Conservation (phyloP, 2,113 vertebrate species). For the Pardalotus punctatus region DNA sequence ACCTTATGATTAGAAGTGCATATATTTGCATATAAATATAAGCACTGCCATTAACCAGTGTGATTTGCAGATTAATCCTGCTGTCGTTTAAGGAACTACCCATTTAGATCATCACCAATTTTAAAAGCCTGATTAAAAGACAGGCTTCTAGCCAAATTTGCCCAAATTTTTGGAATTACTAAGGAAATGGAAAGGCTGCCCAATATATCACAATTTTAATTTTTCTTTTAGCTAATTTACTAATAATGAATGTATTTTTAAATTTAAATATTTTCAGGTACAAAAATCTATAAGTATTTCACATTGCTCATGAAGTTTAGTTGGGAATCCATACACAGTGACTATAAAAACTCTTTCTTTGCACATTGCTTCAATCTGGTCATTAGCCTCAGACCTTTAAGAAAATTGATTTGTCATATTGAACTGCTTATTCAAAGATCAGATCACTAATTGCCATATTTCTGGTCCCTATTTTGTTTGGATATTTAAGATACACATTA, state of each 20-base stretch:
- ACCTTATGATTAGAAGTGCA: background rate
- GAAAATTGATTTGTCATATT: background rate
- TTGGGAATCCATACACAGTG: background rate
- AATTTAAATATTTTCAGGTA: background rate
- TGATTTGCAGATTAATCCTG: background rate
- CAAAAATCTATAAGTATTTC: background rate
- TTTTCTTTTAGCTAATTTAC: background rate
- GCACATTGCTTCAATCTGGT: background rate
- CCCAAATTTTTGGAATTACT: background rate
- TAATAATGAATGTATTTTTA: background rate
- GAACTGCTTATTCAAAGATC: background rate
- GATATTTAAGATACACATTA: background rate
- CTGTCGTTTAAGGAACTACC: background rate
- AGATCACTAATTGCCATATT: background rate
- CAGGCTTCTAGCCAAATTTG: background rate
- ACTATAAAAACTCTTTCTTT: background rate
- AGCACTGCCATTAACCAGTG: background rate
- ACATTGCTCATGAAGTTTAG: background rate
- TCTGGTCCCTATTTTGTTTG: background rate
- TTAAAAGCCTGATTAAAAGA: background rate
- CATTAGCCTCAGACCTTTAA: background rate
- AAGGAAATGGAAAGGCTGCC: background rate
- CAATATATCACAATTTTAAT: background rate
- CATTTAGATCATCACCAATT: background rate
- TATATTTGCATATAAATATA: background rate